Conservation (phyloP, 2,113 vertebrate genomes). For the Prunella fulvescens region DNA sequence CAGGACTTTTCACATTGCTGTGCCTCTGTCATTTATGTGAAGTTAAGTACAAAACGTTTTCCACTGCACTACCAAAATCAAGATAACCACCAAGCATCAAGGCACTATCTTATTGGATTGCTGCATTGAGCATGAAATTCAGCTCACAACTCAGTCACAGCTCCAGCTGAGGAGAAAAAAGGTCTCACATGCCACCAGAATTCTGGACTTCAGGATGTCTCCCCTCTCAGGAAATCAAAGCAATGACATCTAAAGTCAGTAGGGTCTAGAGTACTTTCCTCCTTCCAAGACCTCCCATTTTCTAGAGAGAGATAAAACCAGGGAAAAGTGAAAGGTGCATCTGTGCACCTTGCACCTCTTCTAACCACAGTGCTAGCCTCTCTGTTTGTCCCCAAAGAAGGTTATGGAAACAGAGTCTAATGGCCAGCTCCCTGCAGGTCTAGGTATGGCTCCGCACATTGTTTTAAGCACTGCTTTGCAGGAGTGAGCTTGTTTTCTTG, state of each 20-base stretch:
- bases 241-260: not conserved
- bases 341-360: not conserved
- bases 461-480: not conserved
- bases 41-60: not conserved
- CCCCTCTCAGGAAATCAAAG: not conserved
- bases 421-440: not conserved
- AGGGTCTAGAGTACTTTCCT: not conserved
- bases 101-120: not conserved
- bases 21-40: not conserved
- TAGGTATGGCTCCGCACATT: not conserved
- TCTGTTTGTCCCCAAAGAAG: not conserved
- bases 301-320: not conserved
- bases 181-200: not conserved
- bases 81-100: constrained; percentile 24
- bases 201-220: not conserved
- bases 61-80: constrained; percentile 17
- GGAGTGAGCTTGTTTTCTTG: not conserved
- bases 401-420: not conserved
- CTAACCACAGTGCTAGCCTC: not conserved
- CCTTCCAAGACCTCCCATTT: not conserved
- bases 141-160: not conserved
- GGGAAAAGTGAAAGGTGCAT: not conserved
- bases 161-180: not conserved
- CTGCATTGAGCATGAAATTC: not conserved
- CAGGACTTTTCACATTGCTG: not conserved